Conservation (phyloP, 2,113 vertebrate species). For the Callaeas wilsoni region DNA sequence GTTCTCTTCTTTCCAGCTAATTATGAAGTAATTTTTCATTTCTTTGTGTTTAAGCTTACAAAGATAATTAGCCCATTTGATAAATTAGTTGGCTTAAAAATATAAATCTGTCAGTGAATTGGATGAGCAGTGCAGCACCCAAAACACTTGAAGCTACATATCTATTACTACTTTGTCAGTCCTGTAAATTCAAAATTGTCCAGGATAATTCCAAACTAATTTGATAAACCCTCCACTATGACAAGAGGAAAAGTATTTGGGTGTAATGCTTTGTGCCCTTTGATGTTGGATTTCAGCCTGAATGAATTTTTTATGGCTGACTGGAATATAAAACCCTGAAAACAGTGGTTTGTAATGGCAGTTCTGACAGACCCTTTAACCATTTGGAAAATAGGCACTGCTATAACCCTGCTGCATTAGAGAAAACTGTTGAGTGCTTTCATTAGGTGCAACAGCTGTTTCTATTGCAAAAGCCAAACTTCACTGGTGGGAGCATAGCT, state of each 20-base stretch:
- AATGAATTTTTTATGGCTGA: constrained; percentile 44
- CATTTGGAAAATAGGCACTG: constrained; percentile 47
- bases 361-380: constrained; percentile 60
- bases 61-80: constrained; percentile 13
- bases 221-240: not conserved
- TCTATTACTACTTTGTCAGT: not conserved
- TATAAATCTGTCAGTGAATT: not conserved
- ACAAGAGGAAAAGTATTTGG: not conserved
- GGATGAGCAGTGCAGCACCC: not conserved
- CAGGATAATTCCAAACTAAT: constrained; percentile 1
- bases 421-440: constrained; percentile 66
- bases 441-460: constrained; percentile 76
- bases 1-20: not conserved
- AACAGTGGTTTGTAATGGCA: constrained; percentile 38
- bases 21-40: not conserved
- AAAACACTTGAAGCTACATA: not conserved
- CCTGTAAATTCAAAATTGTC: not conserved
- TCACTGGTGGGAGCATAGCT: constrained; percentile 52
- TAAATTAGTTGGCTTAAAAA: not conserved
- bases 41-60: not conserved
- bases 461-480: constrained; percentile 68
- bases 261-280: constrained; percentile 14
- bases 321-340: constrained; percentile 12
- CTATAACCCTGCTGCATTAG: constrained; percentile 67
- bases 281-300: constrained; percentile 6